A percentile compares a stretch with the other conserved stretches of the same genome.
Evolutionary conservation across 2,797 vertebrate genomes (phyloP).

Genomic region (Alfaro cultratus): DNA sequence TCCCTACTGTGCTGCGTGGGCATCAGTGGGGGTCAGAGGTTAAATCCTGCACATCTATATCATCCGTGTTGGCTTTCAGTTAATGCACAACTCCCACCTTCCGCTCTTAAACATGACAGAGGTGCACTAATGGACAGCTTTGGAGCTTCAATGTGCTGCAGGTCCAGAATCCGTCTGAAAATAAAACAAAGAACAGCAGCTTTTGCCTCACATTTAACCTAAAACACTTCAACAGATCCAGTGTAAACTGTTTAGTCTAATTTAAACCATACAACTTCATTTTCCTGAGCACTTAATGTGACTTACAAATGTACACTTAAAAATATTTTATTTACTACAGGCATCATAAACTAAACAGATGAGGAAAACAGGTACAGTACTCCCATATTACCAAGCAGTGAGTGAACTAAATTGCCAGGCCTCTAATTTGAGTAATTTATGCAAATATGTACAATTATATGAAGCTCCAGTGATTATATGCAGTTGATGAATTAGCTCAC

Average conservation of each 20-base stretch:
- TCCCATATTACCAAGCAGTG: background rate
- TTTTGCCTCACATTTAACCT: constrained; percentile 3
- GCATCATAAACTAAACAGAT: background rate
- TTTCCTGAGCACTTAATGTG: background rate
- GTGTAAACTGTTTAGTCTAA: constrained; percentile 8
- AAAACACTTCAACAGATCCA: background rate
- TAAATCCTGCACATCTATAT: constrained; percentile 62
- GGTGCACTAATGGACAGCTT: constrained; percentile 70
- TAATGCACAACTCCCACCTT: constrained; percentile 64
- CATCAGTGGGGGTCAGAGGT: constrained; percentile 49
- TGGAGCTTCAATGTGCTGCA: constrained; percentile 59
- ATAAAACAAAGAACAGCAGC: background rate
- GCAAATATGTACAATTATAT: constrained; percentile 13
- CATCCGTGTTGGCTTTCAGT: constrained; percentile 62
- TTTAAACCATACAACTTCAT: background rate
- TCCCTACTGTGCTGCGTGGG: constrained; percentile 53
- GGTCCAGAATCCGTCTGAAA: constrained; percentile 16
- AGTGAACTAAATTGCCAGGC: background rate
- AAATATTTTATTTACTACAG: background rate
- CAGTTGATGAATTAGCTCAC: background rate
- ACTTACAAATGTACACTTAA: background rate
- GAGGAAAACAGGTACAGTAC: background rate
- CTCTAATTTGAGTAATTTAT: constrained; percentile 15
- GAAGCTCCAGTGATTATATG: constrained; percentile 1
- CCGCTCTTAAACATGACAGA: constrained; percentile 58